Evolutionary conservation across 2,797 vertebrate genomes (phyloP), one percentile per base, ranked within the genome.

Genomic region (Spinibarbus caldwelli): DNA sequence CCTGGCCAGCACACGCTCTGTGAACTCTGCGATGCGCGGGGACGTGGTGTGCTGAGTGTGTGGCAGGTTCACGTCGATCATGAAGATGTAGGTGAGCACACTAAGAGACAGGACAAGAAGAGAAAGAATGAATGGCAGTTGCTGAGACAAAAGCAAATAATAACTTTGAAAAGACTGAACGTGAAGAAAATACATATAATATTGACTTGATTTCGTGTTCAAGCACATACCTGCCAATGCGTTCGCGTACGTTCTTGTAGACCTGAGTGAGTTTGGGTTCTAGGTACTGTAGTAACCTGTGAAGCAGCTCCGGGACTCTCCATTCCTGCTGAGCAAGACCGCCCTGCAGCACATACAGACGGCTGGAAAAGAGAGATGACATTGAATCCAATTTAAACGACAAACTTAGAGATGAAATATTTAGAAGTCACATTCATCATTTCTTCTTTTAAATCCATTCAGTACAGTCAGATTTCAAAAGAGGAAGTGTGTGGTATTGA

Each of bases 221-320:
- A 41, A 23, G n/a, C 43, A 1, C 93, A 83, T 87, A 99, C 98
- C 98, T 99, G 92, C 97, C 98, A 64, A 99, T 99, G 47, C 98
- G 94, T 91, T 99, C 98, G 26, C 98, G 95, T 62, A 99, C 98
- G 0, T 99, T 99, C 93, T 99, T 99, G 94, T 99, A 99, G 83
- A 99, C 98, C 88, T 99, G 98, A 1, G 98, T 99, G 88, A 99
- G 97, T 92, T 98, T 99, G 71, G 98, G 98, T 86, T 99, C 98
- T 91, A 99, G 92, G 91, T 98, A 99, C 85, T 97, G 95, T 15
- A 99, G 93, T 89, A 99, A 92, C 85, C 97, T 95, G 90, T 99
- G 97, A 81, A 99, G 92, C 23, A 99, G 93, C 90, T 99, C 98
- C 8, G 98, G 97, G 4, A 99, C 98, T 70, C 98, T 95, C 98